Conservation (phyloP, 2,113 vertebrate species). For the Leptobrachium leishanense region DNA sequence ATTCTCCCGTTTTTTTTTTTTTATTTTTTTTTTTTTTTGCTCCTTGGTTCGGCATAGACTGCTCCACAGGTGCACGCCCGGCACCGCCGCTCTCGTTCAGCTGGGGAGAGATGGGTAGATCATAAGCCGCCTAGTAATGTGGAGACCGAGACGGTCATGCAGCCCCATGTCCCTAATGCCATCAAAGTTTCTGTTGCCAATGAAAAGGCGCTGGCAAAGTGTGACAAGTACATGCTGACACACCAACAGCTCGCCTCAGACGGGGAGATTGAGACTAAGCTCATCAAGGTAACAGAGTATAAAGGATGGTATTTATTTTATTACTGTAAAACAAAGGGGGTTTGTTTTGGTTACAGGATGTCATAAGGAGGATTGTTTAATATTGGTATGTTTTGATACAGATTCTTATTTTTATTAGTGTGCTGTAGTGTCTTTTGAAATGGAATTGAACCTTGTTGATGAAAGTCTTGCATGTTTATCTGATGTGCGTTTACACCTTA, state of each 20-base stretch:
- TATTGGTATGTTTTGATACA: too few species aligned
- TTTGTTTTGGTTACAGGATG: too few species aligned
- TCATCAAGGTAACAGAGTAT: conserved; percentile 84
- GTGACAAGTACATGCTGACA: conserved; percentile 93
- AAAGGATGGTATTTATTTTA: accelerated
- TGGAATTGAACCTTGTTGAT: too few species aligned
- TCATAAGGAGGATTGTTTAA: too few species aligned
- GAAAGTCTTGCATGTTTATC: neutral
- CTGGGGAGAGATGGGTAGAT: conserved; percentile 93
- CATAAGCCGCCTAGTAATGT: conserved; percentile 84
- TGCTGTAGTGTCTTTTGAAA: too few species aligned
- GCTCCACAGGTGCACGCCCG: conserved; percentile 68
- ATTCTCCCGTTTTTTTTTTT: conserved; percentile 57
- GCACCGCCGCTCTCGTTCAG: conserved; percentile 84
- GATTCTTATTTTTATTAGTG: too few species aligned
- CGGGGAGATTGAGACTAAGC: conserved; percentile 90
- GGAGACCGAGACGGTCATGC: conserved; percentile 87
- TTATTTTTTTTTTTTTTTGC: conserved; percentile 49
- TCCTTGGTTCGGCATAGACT: conserved; percentile 70
- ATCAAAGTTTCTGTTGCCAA: conserved; percentile 84
- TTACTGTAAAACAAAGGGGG: too few species aligned
- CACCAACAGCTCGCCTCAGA: conserved; percentile 95
- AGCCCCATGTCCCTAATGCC: conserved; percentile 84
- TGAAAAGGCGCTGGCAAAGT: conserved; percentile 87
- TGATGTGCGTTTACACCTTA: conserved; percentile 35